phyloP scores from a whole-genome alignment of 2,797 vertebrate species.

The Enteromius trimaculatus region DNA sequence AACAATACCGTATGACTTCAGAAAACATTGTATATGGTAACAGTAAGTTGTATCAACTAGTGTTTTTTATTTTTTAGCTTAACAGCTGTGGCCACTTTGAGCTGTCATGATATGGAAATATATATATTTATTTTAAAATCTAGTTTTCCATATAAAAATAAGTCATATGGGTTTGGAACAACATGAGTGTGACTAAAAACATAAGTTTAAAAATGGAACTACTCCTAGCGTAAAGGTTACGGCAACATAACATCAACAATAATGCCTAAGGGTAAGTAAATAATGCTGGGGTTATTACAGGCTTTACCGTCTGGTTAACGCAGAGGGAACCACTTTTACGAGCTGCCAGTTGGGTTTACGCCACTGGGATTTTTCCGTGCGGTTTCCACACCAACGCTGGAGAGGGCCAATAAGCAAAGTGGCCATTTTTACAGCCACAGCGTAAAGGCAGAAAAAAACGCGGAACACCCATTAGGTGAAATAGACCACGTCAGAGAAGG shows the following conservation, averaged over 20 bases:
- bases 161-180: neutral
- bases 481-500: conserved; percentile 75
- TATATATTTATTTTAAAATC: too few relatives aligned
- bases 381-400: conserved; percentile 55
- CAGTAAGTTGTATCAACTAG: neutral
- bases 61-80: neutral
- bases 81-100: conserved; percentile 4
- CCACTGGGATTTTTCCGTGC: conserved; percentile 58
- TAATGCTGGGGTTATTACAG: conserved; percentile 47
- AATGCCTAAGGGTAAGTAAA: conserved; percentile 39
- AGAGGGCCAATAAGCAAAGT: conserved; percentile 65
- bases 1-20: neutral
- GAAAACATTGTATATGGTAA: neutral
- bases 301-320: conserved; percentile 55
- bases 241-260: conserved; percentile 10
- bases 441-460: conserved; percentile 50
- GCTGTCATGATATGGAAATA: neutral
- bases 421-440: conserved; percentile 70
- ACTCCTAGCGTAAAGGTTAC: conserved; percentile 7
- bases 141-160: neutral
- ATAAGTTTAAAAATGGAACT: neutral
- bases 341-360: conserved; percentile 54
- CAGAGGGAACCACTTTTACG: conserved; percentile 59
- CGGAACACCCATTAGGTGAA: conserved; percentile 50
- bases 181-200: neutral